A percentile compares a stretch with the other conserved stretches of the same genome.
These are phyloP conservation scores for Rhimphoctona megacephalus DNA, from an alignment of 2,888 invertebrate species.

Conservation along the genomic window DNA sequence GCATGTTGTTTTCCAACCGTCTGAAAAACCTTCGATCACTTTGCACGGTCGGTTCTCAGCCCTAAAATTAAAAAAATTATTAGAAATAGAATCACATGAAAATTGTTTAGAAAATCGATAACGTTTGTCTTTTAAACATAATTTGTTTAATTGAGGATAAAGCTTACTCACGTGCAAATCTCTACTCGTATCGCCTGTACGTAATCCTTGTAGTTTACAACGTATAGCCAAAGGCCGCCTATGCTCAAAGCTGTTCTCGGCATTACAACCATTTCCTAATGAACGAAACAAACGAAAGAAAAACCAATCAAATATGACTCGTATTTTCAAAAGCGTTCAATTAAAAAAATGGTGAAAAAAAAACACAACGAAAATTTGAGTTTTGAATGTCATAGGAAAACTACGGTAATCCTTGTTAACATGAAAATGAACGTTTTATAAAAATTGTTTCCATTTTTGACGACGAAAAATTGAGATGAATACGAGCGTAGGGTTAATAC, in stretches of 20 bases:
- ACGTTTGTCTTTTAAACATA: not conserved
- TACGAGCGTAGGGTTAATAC: no score
- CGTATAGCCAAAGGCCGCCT: slow-evolving; percentile 88
- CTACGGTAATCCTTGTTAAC: not conserved
- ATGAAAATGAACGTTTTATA: not conserved
- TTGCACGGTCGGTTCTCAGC: slow-evolving; percentile 81
- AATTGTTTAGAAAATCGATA: not conserved
- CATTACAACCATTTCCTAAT: slow-evolving; percentile 85
- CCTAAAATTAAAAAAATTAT: slow-evolving; percentile 67
- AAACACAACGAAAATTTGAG: not conserved
- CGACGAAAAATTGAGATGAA: no score
- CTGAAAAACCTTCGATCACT: slow-evolving; percentile 80
- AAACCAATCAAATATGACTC: not conserved
- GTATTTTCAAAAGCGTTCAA: not conserved
- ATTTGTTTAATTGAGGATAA: not conserved
- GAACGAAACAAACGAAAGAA: not conserved
- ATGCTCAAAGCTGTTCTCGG: slow-evolving; percentile 87
- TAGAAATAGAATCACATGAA: not conserved
- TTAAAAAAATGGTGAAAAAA: not conserved
- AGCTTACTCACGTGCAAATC: slow-evolving; percentile 87
- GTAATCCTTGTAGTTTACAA: slow-evolving; percentile 88
- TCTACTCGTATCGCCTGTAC: slow-evolving; percentile 91
- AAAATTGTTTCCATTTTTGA: no score
- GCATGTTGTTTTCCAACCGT: slow-evolving; percentile 86
- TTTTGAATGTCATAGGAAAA: not conserved